These are phyloP conservation scores for Amphiprion percula DNA, from an alignment of 2,113 vertebrate species.

Conservation along the genomic window DNA sequence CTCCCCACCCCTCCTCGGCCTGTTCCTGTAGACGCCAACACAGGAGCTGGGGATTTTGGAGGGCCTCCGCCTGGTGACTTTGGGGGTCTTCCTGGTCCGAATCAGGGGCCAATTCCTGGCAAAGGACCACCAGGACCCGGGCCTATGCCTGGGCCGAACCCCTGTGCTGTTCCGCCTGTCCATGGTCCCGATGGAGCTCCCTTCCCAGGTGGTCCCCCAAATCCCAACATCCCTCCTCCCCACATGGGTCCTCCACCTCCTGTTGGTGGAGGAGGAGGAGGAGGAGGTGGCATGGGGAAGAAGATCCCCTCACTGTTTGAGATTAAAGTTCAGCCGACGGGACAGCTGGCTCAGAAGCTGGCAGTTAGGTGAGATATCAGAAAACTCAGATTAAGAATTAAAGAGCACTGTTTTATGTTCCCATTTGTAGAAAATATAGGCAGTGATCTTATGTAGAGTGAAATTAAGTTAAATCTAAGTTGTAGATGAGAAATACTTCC, in stretches of 20 bases:
- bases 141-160: slow-evolving; percentile 61
- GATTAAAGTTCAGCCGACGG: slow-evolving; percentile 94
- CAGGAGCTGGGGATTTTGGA: slow-evolving; percentile 80
- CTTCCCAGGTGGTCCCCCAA: slow-evolving; percentile 81
- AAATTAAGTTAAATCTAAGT: too few species aligned
- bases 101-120: slow-evolving; percentile 65
- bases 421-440: too few species aligned
- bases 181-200: slow-evolving; percentile 82
- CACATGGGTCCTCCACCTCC: slow-evolving; percentile 84
- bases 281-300: slow-evolving; percentile 73
- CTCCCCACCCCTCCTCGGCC: slow-evolving; percentile 89
- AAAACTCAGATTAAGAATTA: neutral
- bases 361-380: slow-evolving; percentile 87
- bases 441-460: too few species aligned
- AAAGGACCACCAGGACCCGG: slow-evolving; percentile 70
- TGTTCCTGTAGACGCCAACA: slow-evolving; percentile 72
- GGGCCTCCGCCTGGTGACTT: slow-evolving; percentile 56
- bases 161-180: slow-evolving; percentile 69
- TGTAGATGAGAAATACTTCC: too few species aligned
- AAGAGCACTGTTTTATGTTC: too few species aligned
- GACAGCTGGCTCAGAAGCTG: slow-evolving; percentile 94
- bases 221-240: slow-evolving; percentile 79
- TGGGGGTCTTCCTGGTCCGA: slow-evolving; percentile 63
- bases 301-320: slow-evolving; percentile 97
- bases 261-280: slow-evolving; percentile 73